These are phyloP conservation scores for Panthera tigris DNA, from an alignment of 2,113 vertebrate species.

Conservation along the genomic window DNA sequence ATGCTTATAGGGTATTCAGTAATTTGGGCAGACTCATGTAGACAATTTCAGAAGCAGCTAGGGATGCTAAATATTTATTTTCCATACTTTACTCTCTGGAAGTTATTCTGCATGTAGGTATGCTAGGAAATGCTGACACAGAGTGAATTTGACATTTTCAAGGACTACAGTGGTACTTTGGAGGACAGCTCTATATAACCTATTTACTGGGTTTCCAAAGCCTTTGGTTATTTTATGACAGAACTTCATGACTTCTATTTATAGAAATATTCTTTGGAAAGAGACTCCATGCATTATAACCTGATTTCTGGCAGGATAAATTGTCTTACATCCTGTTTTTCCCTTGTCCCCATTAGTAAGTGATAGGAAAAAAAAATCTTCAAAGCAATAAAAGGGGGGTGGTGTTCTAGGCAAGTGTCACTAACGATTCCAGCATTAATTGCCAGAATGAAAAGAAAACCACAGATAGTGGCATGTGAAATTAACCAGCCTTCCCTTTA, in stretches of 20 bases:
- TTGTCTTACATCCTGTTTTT: neutral
- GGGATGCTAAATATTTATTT: slow-evolving; percentile 52
- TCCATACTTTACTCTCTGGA: slow-evolving; percentile 6
- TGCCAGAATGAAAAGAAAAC: neutral
- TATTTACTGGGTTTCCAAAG: slow-evolving; percentile 1
- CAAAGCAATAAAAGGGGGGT: neutral
- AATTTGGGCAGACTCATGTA: neutral
- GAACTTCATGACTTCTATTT: slow-evolving; percentile 18
- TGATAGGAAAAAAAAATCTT: neutral
- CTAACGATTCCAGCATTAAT: neutral
- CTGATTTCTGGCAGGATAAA: slow-evolving; percentile 1
- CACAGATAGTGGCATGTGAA: neutral
- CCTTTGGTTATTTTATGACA: slow-evolving; percentile 13
- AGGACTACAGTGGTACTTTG: neutral
- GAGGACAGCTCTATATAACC: neutral
- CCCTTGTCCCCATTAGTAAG: slow-evolving; percentile 23
- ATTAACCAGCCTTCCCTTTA: slow-evolving; percentile 32
- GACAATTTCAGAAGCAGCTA: slow-evolving; percentile 33
- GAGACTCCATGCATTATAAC: slow-evolving; percentile 2
- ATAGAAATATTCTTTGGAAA: slow-evolving; percentile 39
- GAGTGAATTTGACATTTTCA: slow-evolving; percentile 45
- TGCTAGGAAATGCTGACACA: slow-evolving; percentile 28
- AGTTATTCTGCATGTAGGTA: neutral
- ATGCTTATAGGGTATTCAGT: slow-evolving; percentile 8
- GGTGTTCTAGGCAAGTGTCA: neutral